Evolutionary conservation across 2,797 vertebrate genomes (phyloP), one percentile per base, ranked within the genome.

Genomic region (Lutjanus argentimaculatus): DNA sequence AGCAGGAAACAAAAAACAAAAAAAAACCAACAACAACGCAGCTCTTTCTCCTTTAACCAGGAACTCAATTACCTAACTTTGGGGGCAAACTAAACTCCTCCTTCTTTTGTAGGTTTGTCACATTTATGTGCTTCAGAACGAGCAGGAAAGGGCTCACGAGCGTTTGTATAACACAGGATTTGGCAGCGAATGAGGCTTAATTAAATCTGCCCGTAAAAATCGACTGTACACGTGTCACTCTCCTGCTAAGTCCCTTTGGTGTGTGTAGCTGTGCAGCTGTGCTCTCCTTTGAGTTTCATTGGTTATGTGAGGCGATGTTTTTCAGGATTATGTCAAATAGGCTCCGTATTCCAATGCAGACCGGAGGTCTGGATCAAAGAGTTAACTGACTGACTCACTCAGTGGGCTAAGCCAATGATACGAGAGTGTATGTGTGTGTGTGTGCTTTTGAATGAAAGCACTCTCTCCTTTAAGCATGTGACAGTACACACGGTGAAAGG

Each of bases 271-370:
- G 62, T 19, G 84, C 87, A 91, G 91, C 84, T 90, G 89, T 8
- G 77, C 67, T 72, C 80, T 62, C 69, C 79, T 91, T 84, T 93
- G 80, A 91, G 80, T 82, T 81, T 83, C 68, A 62, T 8, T 58
- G 78, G 85, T 79, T 85, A 72, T 77, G 62, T 68, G 85, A 88
- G 80, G 75, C 52, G 51, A 83, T 87, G 84, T 91, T 92, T 93
- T 89, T 88, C 77, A 87, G 91, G 90, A 91, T 91, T 92, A 93
- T 91, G 89, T 89, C 89, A 91, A 89, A 88, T 75, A 82, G 86
- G 85, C 85, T 91, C 88, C 80, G 21, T 86, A 67, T 90, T 83
- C 82, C 79, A 71, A 85, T 21, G 78, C 70, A 88, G 85, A 89
- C 86, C 77, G 87, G 83, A 89, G 85, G 89, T 78, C 79, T 59